Base-by-base conservation (phyloP, 2,797 vertebrate genomes). In the Eutrigla gurnardus region DNA sequence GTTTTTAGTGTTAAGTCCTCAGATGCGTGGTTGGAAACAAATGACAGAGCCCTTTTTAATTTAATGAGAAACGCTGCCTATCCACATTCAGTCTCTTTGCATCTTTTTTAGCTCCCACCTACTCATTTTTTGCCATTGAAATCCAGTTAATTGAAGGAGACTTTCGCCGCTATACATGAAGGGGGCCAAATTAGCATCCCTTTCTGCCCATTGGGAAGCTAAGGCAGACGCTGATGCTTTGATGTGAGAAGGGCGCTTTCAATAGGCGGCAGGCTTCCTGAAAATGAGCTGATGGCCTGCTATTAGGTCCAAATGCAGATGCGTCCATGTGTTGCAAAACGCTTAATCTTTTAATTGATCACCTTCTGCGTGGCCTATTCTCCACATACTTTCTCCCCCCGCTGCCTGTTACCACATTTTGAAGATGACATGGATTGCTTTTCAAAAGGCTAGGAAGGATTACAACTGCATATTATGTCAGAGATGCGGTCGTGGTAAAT, bases 301-400 rank as follows among this genome's bases (percentile, higher is more conserved):
- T 96, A 96, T 96, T 96, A 93, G 94, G 93, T 92, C 94, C 93
- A 94, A 96, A 97, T 96, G 96, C 96, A 97, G 95, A 97, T 95
- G 95, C 82, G 83, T 91, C 94, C 95, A 91, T 96, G 96, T 96
- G 96, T 93, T 94, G 94, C 96, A 96, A 97, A 98, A 97, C 96
- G 92, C 96, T 98, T 99, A 98, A 99, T 98, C 96, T 97, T 97
- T 98, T 99, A 99, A 99, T 96, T 98, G 98, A 96, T 97, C 96
- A 95, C 96, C 96, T 97, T 96, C 95, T 93, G 91, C 93, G 88
- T 94, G 90, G 73, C 83, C 94, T 93, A 74, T 89, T 94, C 92
- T 90, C 88, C 85, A 61, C 46, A 13, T 25, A 52, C 65, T 40
- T 40, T 73, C 7, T 45, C 11, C 80, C 90, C 69, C 73, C 47